A percentile compares a stretch with the other conserved stretches of the same genome.
Evolutionary conservation across 2,797 vertebrate genomes (phyloP).

Genomic region (Parotocinclus haroldoi): DNA sequence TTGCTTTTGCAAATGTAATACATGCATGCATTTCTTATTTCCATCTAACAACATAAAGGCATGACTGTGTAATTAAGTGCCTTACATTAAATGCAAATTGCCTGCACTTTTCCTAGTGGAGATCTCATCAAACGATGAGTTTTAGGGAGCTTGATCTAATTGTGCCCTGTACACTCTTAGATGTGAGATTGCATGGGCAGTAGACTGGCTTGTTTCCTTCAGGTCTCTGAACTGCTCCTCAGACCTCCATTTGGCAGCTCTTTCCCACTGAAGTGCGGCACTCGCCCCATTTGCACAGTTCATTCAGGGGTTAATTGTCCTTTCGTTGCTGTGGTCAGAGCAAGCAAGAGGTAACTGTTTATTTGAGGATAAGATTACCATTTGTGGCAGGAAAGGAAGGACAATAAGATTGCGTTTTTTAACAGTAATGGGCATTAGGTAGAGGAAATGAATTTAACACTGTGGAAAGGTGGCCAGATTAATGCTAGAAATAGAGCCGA

Average conservation of each 20-base stretch:
- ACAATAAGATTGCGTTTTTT: constrained; percentile 42
- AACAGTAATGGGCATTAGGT: constrained; percentile 53
- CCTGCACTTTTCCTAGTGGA: constrained; percentile 12
- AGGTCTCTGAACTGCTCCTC: constrained; percentile 36
- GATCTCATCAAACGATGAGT: constrained; percentile 1
- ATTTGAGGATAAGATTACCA: constrained; percentile 61
- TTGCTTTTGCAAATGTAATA: no score
- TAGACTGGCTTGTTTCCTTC: constrained; percentile 27
- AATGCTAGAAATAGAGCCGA: constrained; percentile 41
- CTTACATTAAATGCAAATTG: constrained; percentile 29
- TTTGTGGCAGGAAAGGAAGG: constrained; percentile 40
- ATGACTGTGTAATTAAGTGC: constrained; percentile 5
- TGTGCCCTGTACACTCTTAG: constrained; percentile 25
- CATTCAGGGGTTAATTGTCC: constrained; percentile 60
- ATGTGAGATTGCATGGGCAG: constrained; percentile 1
- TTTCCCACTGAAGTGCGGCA: constrained; percentile 31
- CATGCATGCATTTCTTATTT: no score
- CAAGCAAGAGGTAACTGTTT: constrained; percentile 54
- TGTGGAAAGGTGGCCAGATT: constrained; percentile 45
- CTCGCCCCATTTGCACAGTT: constrained; percentile 37
- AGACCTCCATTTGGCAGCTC: constrained; percentile 29
- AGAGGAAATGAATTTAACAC: constrained; percentile 49
- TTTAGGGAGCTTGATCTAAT: constrained; percentile 11
- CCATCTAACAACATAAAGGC: no score
- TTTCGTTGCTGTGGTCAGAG: constrained; percentile 43